Base-by-base conservation (phyloP, 2,797 vertebrate species). In the Anabas testudineus region DNA sequence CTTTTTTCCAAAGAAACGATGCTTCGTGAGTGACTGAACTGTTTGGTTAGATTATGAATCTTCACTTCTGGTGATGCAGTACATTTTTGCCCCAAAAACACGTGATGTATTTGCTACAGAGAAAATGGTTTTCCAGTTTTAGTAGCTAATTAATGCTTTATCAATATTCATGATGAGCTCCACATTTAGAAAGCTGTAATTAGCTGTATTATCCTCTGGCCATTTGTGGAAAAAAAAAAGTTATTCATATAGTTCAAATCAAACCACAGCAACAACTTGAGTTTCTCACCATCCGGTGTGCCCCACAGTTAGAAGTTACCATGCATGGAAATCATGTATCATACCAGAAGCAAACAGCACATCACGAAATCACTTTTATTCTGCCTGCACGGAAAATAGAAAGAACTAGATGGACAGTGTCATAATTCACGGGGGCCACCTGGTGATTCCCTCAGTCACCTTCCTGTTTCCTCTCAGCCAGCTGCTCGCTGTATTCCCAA, bases 101-200 rank as follows among this genome's bases (percentile, higher is more conserved):
- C 72, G 79, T 90, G 82, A 90, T 83, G 88, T 90, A 92, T 94
- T 94, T 92, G 84, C 85, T 86, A 77, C 81, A 87, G 86, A 89
- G 90, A 91, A 92, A 92, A 90, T 87, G 87, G 88, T 91, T 90
- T 87, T 89, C 90, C 92, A 90, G 71, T 93, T 94, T 92, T 93
- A 93, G 92, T 83, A 94, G 87, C 91, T 93, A 93, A 95, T 95
- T 93, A 94, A 94, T 93, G 87, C 83, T 88, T 91, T 91, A 94
- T 93, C 91, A 95, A 95, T 94, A 93, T 95, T 94, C 92, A 94
- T 93, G 92, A 87, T 84, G 76, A 89, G 90, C 74, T 91, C 90
- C 86, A 88, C 83, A 86, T 92, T 90, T 89, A 91, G 90, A 93
- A 91, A 88, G 79, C 69, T 82, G 82, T 89, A 90, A 92, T 91